phyloP scores from a whole-genome alignment of 2,888 invertebrate genomes.

The Rotaria sp. region DNA sequence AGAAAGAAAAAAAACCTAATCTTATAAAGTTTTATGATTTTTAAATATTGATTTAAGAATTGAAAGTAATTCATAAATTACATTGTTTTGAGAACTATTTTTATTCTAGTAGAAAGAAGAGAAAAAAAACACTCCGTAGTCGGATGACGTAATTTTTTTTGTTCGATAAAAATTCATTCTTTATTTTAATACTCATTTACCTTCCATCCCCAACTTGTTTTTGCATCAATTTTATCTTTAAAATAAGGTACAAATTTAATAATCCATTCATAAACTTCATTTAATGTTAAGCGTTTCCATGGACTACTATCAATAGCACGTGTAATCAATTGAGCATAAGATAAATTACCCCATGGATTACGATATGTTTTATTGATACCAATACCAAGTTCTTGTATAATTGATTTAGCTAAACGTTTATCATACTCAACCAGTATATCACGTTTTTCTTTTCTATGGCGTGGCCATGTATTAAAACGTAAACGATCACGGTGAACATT shows the following conservation, averaged over 20 bases:
- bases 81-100: not conserved
- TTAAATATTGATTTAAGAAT: not conserved
- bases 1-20: not conserved
- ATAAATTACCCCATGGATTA: slow-evolving; percentile 79
- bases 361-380: slow-evolving; percentile 44
- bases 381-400: slow-evolving; percentile 38
- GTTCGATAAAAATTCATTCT: too few relatives aligned
- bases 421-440: slow-evolving; percentile 40
- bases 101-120: not conserved
- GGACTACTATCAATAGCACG: slow-evolving; percentile 92
- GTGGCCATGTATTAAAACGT: slow-evolving; percentile 25
- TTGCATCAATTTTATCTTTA: slow-evolving; percentile 98
- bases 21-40: not conserved
- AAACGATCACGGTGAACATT: slow-evolving; percentile 15
- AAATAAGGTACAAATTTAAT: slow-evolving; percentile 98
- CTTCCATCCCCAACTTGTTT: slow-evolving; percentile 99
- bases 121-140: not conserved
- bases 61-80: not conserved
- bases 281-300: slow-evolving; percentile 86
- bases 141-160: not conserved
- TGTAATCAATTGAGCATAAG: slow-evolving; percentile 97
- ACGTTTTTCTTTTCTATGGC: slow-evolving; percentile 26
- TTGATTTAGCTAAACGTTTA: slow-evolving; percentile 33
- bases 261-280: slow-evolving; percentile 99
- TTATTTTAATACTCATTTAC: slow-evolving; percentile 61